A percentile compares a stretch with the other conserved stretches of the same genome.
Conservation (phyloP, 64 coral and sea anemone genomes). For the Montipora cactus region DNA sequence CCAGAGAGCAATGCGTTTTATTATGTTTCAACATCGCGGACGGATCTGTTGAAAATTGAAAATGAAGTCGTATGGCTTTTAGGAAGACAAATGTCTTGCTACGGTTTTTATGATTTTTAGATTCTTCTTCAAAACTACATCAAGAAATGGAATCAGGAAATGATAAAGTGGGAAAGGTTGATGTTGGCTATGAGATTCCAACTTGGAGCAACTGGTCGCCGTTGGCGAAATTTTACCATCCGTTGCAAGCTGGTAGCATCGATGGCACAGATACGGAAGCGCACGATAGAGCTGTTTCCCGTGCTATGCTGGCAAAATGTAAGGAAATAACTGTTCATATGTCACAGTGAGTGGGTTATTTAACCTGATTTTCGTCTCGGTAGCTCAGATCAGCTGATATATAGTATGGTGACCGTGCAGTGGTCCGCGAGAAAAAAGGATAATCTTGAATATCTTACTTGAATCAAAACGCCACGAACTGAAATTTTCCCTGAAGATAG, state of each 20-base stretch:
- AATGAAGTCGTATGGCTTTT: too few relatives aligned
- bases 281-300: conserved; percentile 83
- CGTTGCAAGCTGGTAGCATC: conserved; percentile 97
- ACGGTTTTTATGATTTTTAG: too few relatives aligned
- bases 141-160: conserved; percentile 16
- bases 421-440: too few relatives aligned
- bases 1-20: background rate
- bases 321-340: conserved; percentile 15
- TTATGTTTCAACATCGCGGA: conserved; percentile 15
- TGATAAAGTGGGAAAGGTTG: conserved; percentile 6
- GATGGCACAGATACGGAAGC: conserved; percentile 90
- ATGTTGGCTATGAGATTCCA: conserved; percentile 79
- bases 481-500: too few relatives aligned
- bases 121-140: too few relatives aligned
- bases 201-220: conserved; percentile 92
- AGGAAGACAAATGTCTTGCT: too few relatives aligned
- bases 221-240: conserved; percentile 91
- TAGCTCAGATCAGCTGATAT: too few relatives aligned
- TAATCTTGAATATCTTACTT: too few relatives aligned
- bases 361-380: background rate
- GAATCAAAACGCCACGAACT: too few relatives aligned
- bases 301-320: conserved; percentile 87
- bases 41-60: background rate
- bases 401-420: too few relatives aligned
- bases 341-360: background rate